These are phyloP conservation scores for Triops cancriformis DNA, from an alignment of 1,140 invertebrate genomes.

Conservation along the genomic window DNA sequence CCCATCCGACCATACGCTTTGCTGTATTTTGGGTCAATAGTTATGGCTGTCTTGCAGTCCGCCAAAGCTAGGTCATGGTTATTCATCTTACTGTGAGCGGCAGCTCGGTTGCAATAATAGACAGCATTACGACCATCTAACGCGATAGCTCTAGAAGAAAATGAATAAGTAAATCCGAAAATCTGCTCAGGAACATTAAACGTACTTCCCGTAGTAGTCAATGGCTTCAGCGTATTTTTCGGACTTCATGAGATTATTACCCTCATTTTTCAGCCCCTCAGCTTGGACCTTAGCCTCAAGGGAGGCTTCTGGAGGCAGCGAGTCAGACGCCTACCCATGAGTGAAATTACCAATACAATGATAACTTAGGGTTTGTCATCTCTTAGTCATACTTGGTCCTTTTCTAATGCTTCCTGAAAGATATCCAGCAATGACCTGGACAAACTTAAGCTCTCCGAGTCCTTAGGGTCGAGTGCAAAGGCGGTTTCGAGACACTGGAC, in stretches of 20 bases:
- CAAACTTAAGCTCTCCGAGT: slow-evolving; percentile 34
- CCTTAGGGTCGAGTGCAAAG: slow-evolving; percentile 49
- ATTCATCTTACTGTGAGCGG: slow-evolving; percentile 76
- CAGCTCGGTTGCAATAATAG: slow-evolving; percentile 91
- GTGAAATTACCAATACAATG: not conserved
- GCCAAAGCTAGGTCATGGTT: slow-evolving; percentile 70
- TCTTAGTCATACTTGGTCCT: slow-evolving; percentile 26
- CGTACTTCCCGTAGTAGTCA: slow-evolving; percentile 65
- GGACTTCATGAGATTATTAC: slow-evolving; percentile 77
- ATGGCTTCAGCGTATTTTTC: slow-evolving; percentile 70
- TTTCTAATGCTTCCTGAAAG: slow-evolving; percentile 33
- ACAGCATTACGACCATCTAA: slow-evolving; percentile 78
- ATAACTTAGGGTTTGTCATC: not conserved
- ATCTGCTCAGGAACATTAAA: not conserved
- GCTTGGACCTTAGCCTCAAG: slow-evolving; percentile 54
- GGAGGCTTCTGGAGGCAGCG: slow-evolving; percentile 34
- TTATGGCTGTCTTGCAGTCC: slow-evolving; percentile 79
- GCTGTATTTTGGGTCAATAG: slow-evolving; percentile 79
- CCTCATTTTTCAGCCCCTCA: slow-evolving; percentile 68
- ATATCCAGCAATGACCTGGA: slow-evolving; percentile 33
- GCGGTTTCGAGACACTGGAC: slow-evolving; percentile 77
- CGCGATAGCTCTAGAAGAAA: slow-evolving; percentile 60
- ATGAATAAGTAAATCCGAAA: not conserved
- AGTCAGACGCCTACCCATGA: not conserved
- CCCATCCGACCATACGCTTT: slow-evolving; percentile 89